These are phyloP conservation scores for Batillaria attramentaria DNA, from an alignment of 1,140 invertebrate genomes.

Conservation along the genomic window DNA sequence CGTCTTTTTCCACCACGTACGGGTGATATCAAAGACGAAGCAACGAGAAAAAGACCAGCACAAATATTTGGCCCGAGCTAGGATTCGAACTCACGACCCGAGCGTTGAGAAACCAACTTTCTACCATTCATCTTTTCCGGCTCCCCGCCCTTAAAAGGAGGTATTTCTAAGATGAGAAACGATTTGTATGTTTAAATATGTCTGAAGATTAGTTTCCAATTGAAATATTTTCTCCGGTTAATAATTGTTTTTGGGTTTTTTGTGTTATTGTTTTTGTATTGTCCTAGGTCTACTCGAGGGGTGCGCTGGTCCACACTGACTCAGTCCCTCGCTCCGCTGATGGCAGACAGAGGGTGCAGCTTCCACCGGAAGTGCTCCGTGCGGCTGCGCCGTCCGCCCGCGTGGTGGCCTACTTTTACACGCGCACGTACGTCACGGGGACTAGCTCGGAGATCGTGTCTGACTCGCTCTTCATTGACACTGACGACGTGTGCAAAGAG, in stretches of 20 bases:
- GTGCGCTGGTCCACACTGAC: conserved; percentile 23
- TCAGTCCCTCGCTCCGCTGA: background rate
- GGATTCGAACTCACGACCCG: too few species aligned
- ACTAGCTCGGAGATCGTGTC: conserved; percentile 21
- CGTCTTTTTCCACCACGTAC: too few species aligned
- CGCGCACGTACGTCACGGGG: background rate
- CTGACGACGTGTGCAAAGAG: conserved; percentile 23
- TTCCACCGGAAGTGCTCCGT: background rate
- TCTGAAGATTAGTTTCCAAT: too few species aligned
- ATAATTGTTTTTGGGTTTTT: background rate
- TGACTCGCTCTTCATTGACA: conserved; percentile 36
- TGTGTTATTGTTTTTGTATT: background rate
- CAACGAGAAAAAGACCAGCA: too few species aligned
- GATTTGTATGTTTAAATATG: too few species aligned
- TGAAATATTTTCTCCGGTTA: too few species aligned
- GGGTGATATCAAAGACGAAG: too few species aligned
- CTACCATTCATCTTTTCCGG: too few species aligned
- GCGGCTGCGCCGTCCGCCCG: conserved; percentile 19
- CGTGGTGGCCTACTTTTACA: conserved; percentile 36
- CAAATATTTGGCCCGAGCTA: too few species aligned
- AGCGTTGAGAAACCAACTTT: too few species aligned
- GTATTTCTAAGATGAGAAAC: too few species aligned
- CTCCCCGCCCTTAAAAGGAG: too few species aligned
- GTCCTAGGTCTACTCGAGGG: conserved; percentile 27
- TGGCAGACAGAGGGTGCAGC: conserved; percentile 3